Conservation (phyloP, 2,113 vertebrate genomes). For the Sebastes schlegelii region DNA sequence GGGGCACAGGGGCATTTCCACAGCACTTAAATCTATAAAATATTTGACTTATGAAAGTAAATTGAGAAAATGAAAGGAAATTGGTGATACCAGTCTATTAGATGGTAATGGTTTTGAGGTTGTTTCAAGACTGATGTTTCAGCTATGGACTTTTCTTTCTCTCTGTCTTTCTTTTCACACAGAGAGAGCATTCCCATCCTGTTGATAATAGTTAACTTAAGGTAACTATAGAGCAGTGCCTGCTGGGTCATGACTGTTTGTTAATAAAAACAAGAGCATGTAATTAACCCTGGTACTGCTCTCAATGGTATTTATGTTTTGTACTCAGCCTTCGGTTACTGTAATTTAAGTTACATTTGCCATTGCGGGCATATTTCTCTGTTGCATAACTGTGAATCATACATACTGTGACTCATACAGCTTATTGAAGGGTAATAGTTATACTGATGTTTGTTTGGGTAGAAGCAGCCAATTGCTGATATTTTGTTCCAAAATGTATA, state of each 20-base stretch:
- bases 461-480: neutral
- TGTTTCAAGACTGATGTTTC: neutral
- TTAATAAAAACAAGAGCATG: constrained; percentile 37
- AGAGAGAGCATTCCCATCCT: neutral
- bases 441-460: neutral
- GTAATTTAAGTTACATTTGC: constrained; percentile 41
- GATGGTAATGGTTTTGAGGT: constrained; percentile 29
- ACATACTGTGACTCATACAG: constrained; percentile 12
- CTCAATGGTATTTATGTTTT: constrained; percentile 27
- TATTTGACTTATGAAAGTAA: constrained; percentile 8
- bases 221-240: constrained; percentile 1
- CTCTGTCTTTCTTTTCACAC: neutral
- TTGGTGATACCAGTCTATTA: neutral
- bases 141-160: neutral
- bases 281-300: constrained; percentile 37
- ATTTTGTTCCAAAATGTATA: neutral
- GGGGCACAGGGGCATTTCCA: constrained; percentile 44
- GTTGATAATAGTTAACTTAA: neutral
- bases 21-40: constrained; percentile 24
- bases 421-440: constrained; percentile 2
- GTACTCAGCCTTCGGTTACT: constrained; percentile 2
- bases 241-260: constrained; percentile 21
- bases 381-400: constrained; percentile 48
- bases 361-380: constrained; percentile 31
- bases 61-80: constrained; percentile 30